Base-by-base conservation (phyloP, 2,888 invertebrate species). In the Parnassius smintheus region DNA sequence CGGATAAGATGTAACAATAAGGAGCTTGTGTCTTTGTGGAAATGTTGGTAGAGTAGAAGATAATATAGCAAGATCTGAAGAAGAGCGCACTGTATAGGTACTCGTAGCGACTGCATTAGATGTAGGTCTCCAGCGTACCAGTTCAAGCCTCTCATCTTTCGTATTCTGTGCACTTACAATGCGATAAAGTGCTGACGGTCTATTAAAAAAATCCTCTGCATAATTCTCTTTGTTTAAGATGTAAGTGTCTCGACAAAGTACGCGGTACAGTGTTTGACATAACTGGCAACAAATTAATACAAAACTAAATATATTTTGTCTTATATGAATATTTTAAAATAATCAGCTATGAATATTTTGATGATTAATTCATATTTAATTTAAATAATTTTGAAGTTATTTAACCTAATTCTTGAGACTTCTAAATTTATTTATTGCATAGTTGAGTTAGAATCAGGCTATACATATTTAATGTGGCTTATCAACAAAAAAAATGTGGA, bases 1-100 rank as follows among this genome's bases (percentile, higher is more conserved):
- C n/a, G 81, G 82, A 59, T 78, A 75, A 9, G 70, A 65, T 0
- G 80, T 67, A 0, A 81, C 62, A 1, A 82, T 67, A 7, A 78
- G 59, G 0, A 81, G 56, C 45, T 74, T 77, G 46, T 78, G 78
- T 49, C 67, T 49, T 3, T 66, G 61, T 7, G 73, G 71, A 4
- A 81, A 57, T 13, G 67, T 64, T 12, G 69, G 63, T 57, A 72
- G 66, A 2, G 75, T 68, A 9, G 70, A 68, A 11, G 65, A 64
- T 1, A 81, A 62, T 10, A 73, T 54, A 46, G 64, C 59, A 0
- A 81, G 56, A 58, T 81, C 79, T 11, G 73, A 72, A 45, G 61
- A 48, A 0, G 70, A 70, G 18, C 73, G 71, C 0, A 80, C 70
- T 10, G 78, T 72, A 2, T 77, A 68, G 0, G 73, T 74, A 44